phyloP scores from a whole-genome alignment of 1,140 invertebrate genomes.

The Tetramorium simillimum region DNA sequence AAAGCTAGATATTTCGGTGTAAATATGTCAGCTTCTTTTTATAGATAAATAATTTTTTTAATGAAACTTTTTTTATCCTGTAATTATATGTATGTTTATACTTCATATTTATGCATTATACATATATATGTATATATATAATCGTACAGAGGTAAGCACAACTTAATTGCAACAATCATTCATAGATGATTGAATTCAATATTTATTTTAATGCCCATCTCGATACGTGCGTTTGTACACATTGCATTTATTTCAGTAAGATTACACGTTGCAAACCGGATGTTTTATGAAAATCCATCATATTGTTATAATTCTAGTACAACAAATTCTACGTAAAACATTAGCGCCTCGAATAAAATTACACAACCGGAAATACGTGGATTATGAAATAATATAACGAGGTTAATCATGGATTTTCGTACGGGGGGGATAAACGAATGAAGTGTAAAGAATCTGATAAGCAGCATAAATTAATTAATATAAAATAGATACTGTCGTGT shows the following conservation, averaged over 20 bases:
- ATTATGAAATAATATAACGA: conserved; percentile 31
- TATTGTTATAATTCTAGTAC: conserved; percentile 16
- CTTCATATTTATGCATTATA: background rate
- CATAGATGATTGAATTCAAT: background rate
- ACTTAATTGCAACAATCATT: background rate
- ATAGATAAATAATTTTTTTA: background rate
- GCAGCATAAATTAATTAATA: conserved; percentile 32
- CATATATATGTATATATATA: background rate
- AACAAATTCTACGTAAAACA: conserved; percentile 34
- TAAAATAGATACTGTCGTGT: background rate
- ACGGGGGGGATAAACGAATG: background rate
- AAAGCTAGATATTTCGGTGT: background rate
- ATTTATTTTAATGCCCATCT: conserved; percentile 3
- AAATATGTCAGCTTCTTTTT: background rate
- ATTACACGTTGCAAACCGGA: background rate
- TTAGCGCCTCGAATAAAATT: conserved; percentile 14
- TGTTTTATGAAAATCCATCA: conserved; percentile 23
- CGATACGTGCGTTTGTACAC: background rate
- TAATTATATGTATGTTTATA: too few species aligned
- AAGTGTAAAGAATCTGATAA: conserved; percentile 24
- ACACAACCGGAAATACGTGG: conserved; percentile 16
- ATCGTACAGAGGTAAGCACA: background rate
- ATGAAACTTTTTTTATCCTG: too few species aligned
- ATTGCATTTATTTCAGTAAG: background rate
- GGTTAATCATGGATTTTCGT: conserved; percentile 9